These are phyloP conservation scores for Drosophila equinoxialis DNA, from an alignment of 1,140 invertebrate species.

Conservation along the genomic window DNA sequence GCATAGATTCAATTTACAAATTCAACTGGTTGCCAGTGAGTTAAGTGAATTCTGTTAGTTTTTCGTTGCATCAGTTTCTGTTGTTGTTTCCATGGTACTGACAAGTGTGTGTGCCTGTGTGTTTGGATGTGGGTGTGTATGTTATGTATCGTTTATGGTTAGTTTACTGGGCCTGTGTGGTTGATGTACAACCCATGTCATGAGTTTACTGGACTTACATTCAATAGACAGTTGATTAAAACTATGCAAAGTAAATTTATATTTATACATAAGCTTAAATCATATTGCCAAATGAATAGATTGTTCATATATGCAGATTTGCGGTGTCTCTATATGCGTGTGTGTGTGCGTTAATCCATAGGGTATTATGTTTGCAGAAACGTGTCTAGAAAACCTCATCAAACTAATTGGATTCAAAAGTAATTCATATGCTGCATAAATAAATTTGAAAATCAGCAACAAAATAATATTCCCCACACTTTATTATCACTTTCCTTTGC, in stretches of 20 bases:
- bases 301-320: constrained; percentile 7
- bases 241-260: constrained; percentile 55
- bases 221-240: constrained; percentile 53
- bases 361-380: background rate
- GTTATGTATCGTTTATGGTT: constrained; percentile 16
- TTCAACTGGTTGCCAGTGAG: constrained; percentile 63
- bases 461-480: background rate
- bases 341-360: constrained; percentile 1
- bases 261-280: constrained; percentile 45
- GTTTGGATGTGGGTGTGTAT: background rate
- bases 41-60: constrained; percentile 6
- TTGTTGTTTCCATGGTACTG: background rate
- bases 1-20: constrained; percentile 38
- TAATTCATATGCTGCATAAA: background rate
- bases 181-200: constrained; percentile 34
- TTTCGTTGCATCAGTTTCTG: constrained; percentile 23
- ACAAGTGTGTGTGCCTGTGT: background rate
- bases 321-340: background rate
- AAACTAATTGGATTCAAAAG: constrained; percentile 10
- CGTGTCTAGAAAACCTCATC: constrained; percentile 5
- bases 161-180: constrained; percentile 13
- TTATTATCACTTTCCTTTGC: background rate
- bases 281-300: constrained; percentile 31
- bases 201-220: constrained; percentile 29
- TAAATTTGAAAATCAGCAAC: background rate